Evolutionary conservation across 2,797 vertebrate species (phyloP).

Genomic region (Acridotheres tristis): DNA sequence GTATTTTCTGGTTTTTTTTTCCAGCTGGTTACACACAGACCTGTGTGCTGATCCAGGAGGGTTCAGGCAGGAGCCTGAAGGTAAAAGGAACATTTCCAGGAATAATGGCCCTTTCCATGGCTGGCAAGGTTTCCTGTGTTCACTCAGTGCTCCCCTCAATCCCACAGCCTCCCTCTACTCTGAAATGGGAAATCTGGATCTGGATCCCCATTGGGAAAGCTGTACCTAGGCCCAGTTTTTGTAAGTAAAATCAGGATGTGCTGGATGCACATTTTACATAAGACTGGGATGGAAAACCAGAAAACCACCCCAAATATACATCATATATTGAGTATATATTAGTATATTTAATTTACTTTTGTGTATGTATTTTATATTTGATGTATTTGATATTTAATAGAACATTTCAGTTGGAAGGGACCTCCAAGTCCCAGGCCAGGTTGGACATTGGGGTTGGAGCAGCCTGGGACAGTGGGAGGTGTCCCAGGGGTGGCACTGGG

Average conservation of each 20-base stretch:
- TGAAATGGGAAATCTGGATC: rapidly evolving
- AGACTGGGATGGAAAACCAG: neutral
- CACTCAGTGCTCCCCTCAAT: neutral
- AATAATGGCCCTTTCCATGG: rapidly evolving
- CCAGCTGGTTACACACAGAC: neutral
- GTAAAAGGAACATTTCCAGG: neutral
- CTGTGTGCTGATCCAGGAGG: neutral
- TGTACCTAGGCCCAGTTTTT: rapidly evolving
- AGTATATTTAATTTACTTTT: neutral
- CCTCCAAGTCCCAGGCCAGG: neutral
- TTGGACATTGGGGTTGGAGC: neutral
- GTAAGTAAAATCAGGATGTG: neutral
- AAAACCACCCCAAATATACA: neutral
- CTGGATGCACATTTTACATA: neutral
- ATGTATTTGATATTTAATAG: neutral
- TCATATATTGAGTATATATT: rapidly evolving
- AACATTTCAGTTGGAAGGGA: neutral
- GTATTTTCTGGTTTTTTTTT: neutral
- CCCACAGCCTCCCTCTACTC: neutral
- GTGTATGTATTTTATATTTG: neutral
- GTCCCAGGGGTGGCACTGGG: neutral
- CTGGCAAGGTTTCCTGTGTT: neutral
- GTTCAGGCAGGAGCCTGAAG: neutral
- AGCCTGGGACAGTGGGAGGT: neutral
- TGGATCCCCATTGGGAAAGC: rapidly evolving